These are phyloP conservation scores for Physocephala rufipes DNA, from an alignment of 2,888 invertebrate species.

Conservation along the genomic window DNA sequence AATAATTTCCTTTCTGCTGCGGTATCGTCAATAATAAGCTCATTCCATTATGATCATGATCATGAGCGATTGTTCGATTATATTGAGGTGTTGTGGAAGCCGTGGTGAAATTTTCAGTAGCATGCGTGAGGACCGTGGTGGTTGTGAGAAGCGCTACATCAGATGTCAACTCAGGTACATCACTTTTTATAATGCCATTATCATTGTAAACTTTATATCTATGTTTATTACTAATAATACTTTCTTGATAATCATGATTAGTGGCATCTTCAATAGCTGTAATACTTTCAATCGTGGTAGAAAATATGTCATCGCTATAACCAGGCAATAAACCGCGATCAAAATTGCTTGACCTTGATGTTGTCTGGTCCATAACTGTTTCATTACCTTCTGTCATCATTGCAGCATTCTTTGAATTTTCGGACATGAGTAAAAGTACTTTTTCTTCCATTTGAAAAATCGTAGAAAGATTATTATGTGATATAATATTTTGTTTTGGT, in stretches of 20 bases:
- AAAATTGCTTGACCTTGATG: slow-evolving; percentile 3
- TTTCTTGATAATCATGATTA: slow-evolving; percentile 20
- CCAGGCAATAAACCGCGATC: no score
- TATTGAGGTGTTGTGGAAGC: no score
- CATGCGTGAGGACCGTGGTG: neutral
- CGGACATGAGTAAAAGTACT: slow-evolving; percentile 44
- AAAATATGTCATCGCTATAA: no score
- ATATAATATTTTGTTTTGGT: slow-evolving; percentile 58
- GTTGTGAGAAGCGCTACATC: neutral
- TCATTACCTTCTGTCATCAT: slow-evolving; percentile 11
- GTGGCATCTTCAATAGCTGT: slow-evolving; percentile 44
- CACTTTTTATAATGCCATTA: neutral
- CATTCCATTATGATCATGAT: slow-evolving; percentile 43
- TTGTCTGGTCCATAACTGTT: slow-evolving; percentile 39
- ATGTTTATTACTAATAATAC: neutral
- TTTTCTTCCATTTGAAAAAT: slow-evolving; percentile 58
- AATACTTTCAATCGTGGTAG: slow-evolving; percentile 36
- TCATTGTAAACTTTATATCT: slow-evolving; percentile 1
- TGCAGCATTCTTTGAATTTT: neutral
- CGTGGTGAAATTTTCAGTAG: no score
- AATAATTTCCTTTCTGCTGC: slow-evolving; percentile 66
- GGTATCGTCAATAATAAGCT: slow-evolving; percentile 60
- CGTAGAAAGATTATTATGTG: slow-evolving; percentile 60
- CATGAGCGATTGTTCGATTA: slow-evolving; percentile 40
- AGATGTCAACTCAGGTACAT: neutral